Conservation (phyloP, 2,888 invertebrate genomes). For the Euclidia mi region DNA sequence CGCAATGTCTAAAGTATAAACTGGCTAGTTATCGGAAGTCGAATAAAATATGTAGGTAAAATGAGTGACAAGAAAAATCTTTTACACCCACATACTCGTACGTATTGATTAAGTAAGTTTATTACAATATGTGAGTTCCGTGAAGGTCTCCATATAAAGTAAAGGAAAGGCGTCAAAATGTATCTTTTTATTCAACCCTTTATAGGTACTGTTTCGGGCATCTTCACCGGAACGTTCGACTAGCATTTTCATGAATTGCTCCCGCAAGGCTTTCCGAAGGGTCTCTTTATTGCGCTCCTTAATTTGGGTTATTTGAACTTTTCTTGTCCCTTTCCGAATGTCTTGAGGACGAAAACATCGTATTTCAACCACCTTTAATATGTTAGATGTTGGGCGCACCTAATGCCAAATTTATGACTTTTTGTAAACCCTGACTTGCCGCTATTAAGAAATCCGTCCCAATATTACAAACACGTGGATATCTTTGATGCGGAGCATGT, state of each 20-base stretch:
- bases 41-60: no score
- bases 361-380: conserved; percentile 65
- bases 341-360: conserved; percentile 68
- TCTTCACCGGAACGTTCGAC: conserved; percentile 74
- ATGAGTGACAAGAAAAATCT: neutral
- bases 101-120: neutral
- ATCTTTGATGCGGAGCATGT: neutral
- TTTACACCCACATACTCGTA: neutral
- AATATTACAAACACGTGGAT: conserved; percentile 28
- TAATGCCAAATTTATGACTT: conserved; percentile 65
- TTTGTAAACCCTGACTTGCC: conserved; percentile 31
- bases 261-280: conserved; percentile 80
- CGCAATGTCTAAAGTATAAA: no score
- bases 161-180: conserved; percentile 53
- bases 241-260: conserved; percentile 81
- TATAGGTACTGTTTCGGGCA: conserved; percentile 69
- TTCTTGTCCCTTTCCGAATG: conserved; percentile 75
- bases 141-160: conserved; percentile 38
- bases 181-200: conserved; percentile 71
- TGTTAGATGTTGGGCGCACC: conserved; percentile 43
- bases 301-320: conserved; percentile 84
- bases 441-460: conserved; percentile 24
- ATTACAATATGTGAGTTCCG: conserved; percentile 9
- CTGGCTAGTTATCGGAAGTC: no score
- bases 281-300: conserved; percentile 82